Conservation (phyloP, 2,113 vertebrate species). For the Myocastor coypus region DNA sequence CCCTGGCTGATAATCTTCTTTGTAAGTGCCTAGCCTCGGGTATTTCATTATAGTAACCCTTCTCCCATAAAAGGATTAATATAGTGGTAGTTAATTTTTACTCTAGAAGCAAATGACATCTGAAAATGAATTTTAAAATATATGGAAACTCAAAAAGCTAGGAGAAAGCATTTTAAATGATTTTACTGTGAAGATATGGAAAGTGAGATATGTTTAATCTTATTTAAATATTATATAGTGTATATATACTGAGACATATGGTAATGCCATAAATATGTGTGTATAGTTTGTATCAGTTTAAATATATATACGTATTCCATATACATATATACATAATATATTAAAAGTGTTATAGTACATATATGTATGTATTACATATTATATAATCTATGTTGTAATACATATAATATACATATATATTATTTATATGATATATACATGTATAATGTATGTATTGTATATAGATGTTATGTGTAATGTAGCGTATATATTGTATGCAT, state of each 20-base stretch:
- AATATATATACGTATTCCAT: background rate
- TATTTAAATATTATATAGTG: background rate
- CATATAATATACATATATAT: background rate
- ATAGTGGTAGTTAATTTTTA: background rate
- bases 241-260: background rate
- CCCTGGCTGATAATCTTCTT: background rate
- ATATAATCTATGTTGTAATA: too few species aligned
- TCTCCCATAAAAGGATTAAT: background rate
- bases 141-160: background rate
- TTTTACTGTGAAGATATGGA: background rate
- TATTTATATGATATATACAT: too few species aligned
- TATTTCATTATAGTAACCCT: background rate
- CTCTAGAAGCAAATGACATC: background rate
- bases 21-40: background rate
- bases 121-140: background rate
- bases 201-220: background rate
- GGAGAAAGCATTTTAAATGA: background rate
- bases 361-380: too few species aligned
- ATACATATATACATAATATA: background rate
- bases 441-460: too few species aligned
- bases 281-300: background rate
- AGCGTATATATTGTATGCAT: too few species aligned
- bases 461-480: too few species aligned
- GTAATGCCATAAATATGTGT: background rate
- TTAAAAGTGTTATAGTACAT: background rate